Percentiles rank a stretch among this genome's conserved stretches.
Evolutionary conservation across 1,140 invertebrate genomes (phyloP).

Genomic region (Gryllus bimaculatus): DNA sequence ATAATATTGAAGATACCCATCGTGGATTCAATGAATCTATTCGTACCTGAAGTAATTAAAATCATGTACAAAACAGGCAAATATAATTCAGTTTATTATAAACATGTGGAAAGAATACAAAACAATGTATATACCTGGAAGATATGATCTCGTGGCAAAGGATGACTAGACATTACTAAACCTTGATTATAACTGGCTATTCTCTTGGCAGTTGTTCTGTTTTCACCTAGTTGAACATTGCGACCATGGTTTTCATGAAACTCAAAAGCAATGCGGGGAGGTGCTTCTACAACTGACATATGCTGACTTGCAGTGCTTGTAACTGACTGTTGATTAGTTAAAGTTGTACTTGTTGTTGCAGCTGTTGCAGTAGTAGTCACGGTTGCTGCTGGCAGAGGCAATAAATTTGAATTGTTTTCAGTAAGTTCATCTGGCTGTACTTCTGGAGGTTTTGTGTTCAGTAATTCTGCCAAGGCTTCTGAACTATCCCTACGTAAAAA

Average conservation of each 20-base stretch:
- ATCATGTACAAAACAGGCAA: not conserved
- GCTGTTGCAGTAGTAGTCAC: not conserved
- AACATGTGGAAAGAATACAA: not conserved
- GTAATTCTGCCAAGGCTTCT: not conserved
- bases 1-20: slow-evolving; percentile 69
- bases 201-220: slow-evolving; percentile 47
- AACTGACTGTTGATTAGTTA: slow-evolving; percentile 28
- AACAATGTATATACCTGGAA: slow-evolving; percentile 39
- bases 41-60: slow-evolving; percentile 8
- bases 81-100: not conserved
- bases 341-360: not conserved
- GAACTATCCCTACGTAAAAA: not conserved
- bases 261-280: slow-evolving; percentile 6
- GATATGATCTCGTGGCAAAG: slow-evolving; percentile 46
- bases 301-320: slow-evolving; percentile 45
- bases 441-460: slow-evolving; percentile 7
- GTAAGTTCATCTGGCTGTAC: not conserved
- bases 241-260: slow-evolving; percentile 61
- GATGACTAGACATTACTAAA: slow-evolving; percentile 50
- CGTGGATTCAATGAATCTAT: slow-evolving; percentile 61
- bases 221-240: slow-evolving; percentile 56
- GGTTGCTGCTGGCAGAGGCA: not conserved
- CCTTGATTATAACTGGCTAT: slow-evolving; percentile 70
- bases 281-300: slow-evolving; percentile 8
- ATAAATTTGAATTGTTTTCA: slow-evolving; percentile 2